Conservation (phyloP, 2,113 vertebrate species). For the Apodemus speciosus region DNA sequence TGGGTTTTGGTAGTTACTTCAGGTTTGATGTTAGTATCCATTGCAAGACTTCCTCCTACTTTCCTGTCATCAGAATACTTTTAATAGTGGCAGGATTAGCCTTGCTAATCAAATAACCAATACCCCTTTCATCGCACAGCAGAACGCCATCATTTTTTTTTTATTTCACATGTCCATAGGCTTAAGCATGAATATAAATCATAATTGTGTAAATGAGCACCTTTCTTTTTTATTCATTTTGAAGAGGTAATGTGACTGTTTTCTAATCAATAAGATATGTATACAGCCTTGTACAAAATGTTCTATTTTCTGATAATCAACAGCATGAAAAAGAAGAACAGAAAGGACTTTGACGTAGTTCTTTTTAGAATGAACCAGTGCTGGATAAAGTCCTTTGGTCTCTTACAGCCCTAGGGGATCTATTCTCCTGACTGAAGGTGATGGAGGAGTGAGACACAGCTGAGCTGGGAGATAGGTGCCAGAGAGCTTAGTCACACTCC, state of each 20-base stretch:
- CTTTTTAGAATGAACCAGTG: not conserved
- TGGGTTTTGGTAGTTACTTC: not conserved
- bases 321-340: not conserved
- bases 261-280: not conserved
- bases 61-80: not conserved
- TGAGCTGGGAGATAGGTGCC: not conserved
- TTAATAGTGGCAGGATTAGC: not conserved
- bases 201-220: not conserved
- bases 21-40: not conserved
- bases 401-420: not conserved
- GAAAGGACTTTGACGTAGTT: not conserved
- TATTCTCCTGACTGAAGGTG: not conserved
- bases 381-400: too few species aligned
- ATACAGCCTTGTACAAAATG: not conserved
- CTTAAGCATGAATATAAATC: not conserved
- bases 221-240: not conserved
- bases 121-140: not conserved
- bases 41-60: not conserved
- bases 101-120: not conserved
- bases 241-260: not conserved
- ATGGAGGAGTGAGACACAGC: rapidly evolving
- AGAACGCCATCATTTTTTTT: not conserved
- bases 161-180: not conserved
- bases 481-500: not conserved
- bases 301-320: not conserved